Percentiles rank a stretch among this genome's conserved stretches.
These are phyloP conservation scores for Percina caprodes DNA, from an alignment of 2,113 vertebrate species.

Conservation along the genomic window DNA sequence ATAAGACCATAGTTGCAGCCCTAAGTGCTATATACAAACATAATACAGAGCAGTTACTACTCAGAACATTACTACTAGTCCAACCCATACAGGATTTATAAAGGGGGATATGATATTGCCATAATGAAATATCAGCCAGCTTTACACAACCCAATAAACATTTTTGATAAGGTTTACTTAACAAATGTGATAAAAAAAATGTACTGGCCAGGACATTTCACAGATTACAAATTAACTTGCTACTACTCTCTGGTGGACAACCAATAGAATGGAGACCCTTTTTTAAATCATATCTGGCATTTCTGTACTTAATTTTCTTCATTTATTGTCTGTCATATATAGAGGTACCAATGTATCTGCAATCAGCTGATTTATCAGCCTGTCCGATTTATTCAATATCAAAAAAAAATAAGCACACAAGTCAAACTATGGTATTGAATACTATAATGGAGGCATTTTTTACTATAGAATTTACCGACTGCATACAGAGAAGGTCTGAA, in stretches of 20 bases:
- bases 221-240: neutral
- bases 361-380: neutral
- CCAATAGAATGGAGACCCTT: neutral
- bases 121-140: neutral
- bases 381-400: neutral
- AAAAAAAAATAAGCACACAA: neutral
- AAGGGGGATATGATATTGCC: neutral
- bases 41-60: neutral
- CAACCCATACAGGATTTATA: neutral
- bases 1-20: neutral
- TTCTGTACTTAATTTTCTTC: neutral
- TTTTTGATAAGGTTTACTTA: neutral
- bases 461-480: neutral
- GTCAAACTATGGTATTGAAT: neutral
- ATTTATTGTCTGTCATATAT: neutral
- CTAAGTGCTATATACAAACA: neutral
- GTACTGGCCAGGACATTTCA: neutral
- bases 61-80: neutral
- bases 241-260: too few relatives aligned
- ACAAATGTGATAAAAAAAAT: too few relatives aligned
- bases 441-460: neutral
- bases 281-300: neutral
- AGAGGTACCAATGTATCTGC: neutral
- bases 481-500: conserved; percentile 7
- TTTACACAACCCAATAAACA: neutral